Conservation (phyloP, 2,113 vertebrate genomes). For the Chaetura pelagica region DNA sequence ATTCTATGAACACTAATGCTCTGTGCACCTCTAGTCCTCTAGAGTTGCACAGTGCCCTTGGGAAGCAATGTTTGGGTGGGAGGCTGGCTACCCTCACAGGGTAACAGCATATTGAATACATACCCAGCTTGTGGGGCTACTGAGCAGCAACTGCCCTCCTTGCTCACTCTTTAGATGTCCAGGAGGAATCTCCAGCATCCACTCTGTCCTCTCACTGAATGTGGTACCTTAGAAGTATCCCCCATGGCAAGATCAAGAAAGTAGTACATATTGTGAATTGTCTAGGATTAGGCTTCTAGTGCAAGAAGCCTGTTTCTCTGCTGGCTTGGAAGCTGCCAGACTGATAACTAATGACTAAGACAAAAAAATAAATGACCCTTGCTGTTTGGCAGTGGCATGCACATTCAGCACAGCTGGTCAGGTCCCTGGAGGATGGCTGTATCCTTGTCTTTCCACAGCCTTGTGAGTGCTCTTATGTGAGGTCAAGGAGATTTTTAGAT, state of each 20-base stretch:
- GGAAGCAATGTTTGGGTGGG: not conserved
- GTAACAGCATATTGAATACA: no score
- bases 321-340: not conserved
- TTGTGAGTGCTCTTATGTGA: not conserved
- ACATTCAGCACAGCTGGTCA: not conserved
- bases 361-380: not conserved
- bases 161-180: not conserved
- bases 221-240: not conserved
- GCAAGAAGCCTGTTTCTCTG: not conserved
- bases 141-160: not conserved
- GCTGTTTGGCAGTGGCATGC: not conserved
- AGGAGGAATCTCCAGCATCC: not conserved
- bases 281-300: not conserved
- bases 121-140: not conserved
- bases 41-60: not conserved
- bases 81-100: not conserved
- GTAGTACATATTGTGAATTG: rapidly evolving
- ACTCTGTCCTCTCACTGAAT: not conserved
- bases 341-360: not conserved
- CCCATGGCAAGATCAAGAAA: not conserved
- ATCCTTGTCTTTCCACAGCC: not conserved
- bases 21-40: not conserved
- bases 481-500: not conserved
- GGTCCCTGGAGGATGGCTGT: not conserved
- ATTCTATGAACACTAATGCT: not conserved